Percentiles rank a stretch among this genome's conserved stretches.
Evolutionary conservation across 2,888 invertebrate genomes (phyloP).

Genomic region (Phengaris arion): DNA sequence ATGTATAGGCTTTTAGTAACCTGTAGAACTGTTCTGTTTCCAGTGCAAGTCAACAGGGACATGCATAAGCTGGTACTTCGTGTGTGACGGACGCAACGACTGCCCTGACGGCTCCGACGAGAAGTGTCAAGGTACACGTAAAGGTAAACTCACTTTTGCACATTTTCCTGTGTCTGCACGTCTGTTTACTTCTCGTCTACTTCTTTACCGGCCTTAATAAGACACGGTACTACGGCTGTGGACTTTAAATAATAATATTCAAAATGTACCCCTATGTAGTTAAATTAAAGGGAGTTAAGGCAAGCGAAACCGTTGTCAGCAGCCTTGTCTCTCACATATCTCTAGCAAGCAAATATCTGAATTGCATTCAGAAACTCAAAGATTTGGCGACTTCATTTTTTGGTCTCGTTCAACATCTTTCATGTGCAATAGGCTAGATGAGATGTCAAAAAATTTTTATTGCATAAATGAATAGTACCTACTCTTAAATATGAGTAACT

Average conservation of each 20-base stretch:
- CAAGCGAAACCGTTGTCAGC: neutral
- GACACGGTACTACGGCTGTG: neutral
- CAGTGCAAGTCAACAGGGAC: constrained; percentile 91
- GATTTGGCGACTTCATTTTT: too few relatives aligned
- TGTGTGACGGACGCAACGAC: constrained; percentile 91
- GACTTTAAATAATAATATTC: neutral
- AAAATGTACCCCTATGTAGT: too few relatives aligned
- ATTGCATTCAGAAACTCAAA: too few relatives aligned
- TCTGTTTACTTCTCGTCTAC: neutral
- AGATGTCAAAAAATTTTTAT: too few relatives aligned
- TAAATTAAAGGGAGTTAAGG: too few relatives aligned
- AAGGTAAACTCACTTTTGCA: constrained; percentile 52
- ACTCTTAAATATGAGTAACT: too few relatives aligned
- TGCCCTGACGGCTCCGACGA: constrained; percentile 94
- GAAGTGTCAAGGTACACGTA: constrained; percentile 83
- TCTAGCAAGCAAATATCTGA: too few relatives aligned
- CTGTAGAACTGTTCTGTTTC: constrained; percentile 38
- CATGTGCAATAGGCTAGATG: too few relatives aligned
- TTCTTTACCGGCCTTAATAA: neutral
- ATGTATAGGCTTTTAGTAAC: too few relatives aligned
- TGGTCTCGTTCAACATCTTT: neutral
- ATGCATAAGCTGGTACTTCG: constrained; percentile 96
- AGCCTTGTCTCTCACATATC: too few relatives aligned
- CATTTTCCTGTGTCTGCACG: neutral
- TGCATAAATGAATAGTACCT: too few relatives aligned